Base-by-base conservation (phyloP, 2,888 invertebrate genomes). In the Labia minor region DNA sequence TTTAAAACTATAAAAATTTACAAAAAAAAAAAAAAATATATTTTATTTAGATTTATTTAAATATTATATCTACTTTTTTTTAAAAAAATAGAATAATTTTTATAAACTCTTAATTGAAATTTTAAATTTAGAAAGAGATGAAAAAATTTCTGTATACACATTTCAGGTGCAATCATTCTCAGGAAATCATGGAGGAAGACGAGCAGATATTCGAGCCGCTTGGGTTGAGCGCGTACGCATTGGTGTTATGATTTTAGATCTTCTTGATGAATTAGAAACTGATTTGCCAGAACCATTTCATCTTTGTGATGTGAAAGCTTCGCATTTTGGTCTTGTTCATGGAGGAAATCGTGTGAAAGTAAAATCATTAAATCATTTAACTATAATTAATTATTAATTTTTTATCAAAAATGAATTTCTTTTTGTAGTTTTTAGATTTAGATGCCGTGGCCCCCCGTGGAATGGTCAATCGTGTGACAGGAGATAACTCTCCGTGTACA, bases 221-320 rank as follows among this genome's bases (percentile, higher is more conserved):
- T 65, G 33, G 20, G 65, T 65, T 65, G 65, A 63, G 65, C 65
- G 65, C 11, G 74, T 85, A 1, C 82, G 81, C 72, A 75, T 83
- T 10, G 82, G 84, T 1, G 76, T 84, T 10, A 80, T 83, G 77
- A 82, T 88, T 19, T 74, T 88, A 70, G 84, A 86, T 71, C 78
- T 85, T 20, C 72, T 87, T 1, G 80, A 83, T 65, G 80, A 82
- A 69, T 75, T 88, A 63, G 85, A 87, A 62, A 78, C 77, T 21
- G 80, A 78, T 49, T 81, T 85, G 69, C 80, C 81, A 1, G 84
- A 86, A 71, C 83, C 85, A 0, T 79, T 88, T 68, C 81, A 85
- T 72, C 76, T 88, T 20, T 89, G 89, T 76, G 86, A 88, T 77
- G 79, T 88, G 0, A 86, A 87, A 76, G 77, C 84, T 69, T 81